Percentiles rank a stretch among this genome's conserved stretches.
phyloP scores from a whole-genome alignment of 23 tunicate species.

The Pegea sp. region DNA sequence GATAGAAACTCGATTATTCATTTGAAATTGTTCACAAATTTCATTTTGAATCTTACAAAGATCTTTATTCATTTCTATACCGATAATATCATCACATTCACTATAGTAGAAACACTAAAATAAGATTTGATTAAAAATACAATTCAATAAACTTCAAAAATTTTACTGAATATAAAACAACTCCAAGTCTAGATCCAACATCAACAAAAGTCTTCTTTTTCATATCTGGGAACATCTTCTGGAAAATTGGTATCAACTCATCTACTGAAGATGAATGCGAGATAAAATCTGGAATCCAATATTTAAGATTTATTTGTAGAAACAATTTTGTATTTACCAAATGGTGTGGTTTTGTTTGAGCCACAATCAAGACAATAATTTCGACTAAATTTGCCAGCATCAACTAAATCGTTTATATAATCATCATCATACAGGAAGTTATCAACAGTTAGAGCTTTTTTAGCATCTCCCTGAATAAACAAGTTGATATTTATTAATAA shows the following conservation, averaged over 20 bases:
- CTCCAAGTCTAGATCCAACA: conserved; percentile 35
- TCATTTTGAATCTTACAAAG: conserved; percentile 19
- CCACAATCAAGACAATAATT: conserved; percentile 29
- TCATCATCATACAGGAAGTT: conserved; percentile 30
- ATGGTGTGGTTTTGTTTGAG: conserved; percentile 27
- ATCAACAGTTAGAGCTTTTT: too few species aligned
- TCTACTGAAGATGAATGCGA: conserved; percentile 28
- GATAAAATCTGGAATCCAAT: conserved; percentile 12
- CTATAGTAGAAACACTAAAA: conserved; percentile 13
- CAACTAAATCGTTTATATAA: conserved; percentile 26
- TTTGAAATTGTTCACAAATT: conserved; percentile 9
- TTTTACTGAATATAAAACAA: conserved; percentile 25
- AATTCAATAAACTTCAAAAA: neutral
- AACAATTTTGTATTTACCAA: conserved; percentile 4
- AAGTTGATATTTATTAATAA: too few species aligned
- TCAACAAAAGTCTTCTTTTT: conserved; percentile 17
- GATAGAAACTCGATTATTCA: conserved; percentile 11
- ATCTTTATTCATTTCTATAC: conserved; percentile 27
- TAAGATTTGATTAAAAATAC: too few species aligned
- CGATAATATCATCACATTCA: conserved; percentile 11
- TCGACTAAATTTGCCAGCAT: conserved; percentile 24
- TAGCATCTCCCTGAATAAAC: too few species aligned
- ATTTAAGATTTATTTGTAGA: neutral
- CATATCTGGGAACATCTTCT: conserved; percentile 15
- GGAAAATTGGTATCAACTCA: conserved; percentile 8